A percentile compares a stretch with the other conserved stretches of the same genome.
These are phyloP conservation scores for Brachionus manjavacas DNA, from an alignment of 1,140 invertebrate genomes.

Conservation along the genomic window DNA sequence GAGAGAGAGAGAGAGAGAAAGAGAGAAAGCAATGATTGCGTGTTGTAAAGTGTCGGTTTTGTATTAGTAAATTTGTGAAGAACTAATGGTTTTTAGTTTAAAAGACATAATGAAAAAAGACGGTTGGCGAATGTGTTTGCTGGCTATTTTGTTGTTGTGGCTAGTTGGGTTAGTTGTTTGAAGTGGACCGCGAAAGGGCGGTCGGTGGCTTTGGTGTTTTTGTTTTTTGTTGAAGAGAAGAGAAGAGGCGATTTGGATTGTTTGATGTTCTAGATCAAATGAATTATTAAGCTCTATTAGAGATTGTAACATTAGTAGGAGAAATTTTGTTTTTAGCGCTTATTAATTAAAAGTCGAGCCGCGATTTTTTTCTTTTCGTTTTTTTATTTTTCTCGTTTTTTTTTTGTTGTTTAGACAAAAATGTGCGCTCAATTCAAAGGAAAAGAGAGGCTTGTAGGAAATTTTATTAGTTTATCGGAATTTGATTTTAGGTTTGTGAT, in stretches of 20 bases:
- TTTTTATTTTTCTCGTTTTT: not conserved
- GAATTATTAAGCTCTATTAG: slow-evolving; percentile 24
- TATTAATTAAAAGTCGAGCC: not conserved
- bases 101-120: not conserved
- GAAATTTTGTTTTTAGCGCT: not conserved
- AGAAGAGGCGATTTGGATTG: not conserved
- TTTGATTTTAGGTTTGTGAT: not conserved
- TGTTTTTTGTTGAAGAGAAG: not conserved
- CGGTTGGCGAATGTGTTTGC: not conserved
- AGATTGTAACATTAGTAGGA: slow-evolving; percentile 26
- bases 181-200: not conserved
- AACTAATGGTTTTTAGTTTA: not conserved
- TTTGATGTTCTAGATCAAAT: slow-evolving; percentile 19
- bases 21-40: not conserved
- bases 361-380: not conserved
- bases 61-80: not conserved
- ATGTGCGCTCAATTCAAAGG: not conserved
- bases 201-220: not conserved
- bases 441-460: not conserved
- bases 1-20: too few species aligned
- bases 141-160: not conserved
- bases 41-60: not conserved
- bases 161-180: not conserved
- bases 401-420: not conserved
- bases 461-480: not conserved